Percentiles rank a stretch among this genome's conserved stretches.
Conservation (phyloP, 1,140 invertebrate species). For the Drosophila virilis region DNA sequence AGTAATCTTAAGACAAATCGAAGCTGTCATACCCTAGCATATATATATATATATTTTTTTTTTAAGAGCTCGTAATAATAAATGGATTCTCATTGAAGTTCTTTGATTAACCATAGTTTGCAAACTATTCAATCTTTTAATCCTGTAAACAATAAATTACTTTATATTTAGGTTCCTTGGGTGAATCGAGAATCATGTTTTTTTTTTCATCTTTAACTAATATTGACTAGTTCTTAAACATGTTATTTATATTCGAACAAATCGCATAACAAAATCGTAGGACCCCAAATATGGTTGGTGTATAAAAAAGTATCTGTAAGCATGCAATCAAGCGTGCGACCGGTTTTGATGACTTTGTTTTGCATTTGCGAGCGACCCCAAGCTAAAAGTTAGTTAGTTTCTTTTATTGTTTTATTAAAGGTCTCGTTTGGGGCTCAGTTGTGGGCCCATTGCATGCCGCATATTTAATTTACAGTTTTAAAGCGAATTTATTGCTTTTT, state of each 20-base stretch:
- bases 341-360: slow-evolving; percentile 67
- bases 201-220: too few species aligned
- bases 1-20: slow-evolving; percentile 3
- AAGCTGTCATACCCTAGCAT: slow-evolving; percentile 18
- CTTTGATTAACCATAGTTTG: too few species aligned
- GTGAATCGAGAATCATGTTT: too few species aligned
- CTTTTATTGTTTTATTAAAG: slow-evolving; percentile 62
- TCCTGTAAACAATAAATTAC: too few species aligned
- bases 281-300: neutral
- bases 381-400: slow-evolving; percentile 46
- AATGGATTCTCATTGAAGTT: too few species aligned
- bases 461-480: slow-evolving; percentile 45
- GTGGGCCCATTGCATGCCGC: slow-evolving; percentile 28
- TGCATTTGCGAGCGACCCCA: slow-evolving; percentile 27
- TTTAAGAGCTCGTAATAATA: too few species aligned
- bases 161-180: too few species aligned
- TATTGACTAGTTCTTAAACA: too few species aligned
- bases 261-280: neutral
- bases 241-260: neutral
- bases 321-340: slow-evolving; percentile 47
- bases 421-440: slow-evolving; percentile 1
- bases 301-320: slow-evolving; percentile 40
- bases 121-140: too few species aligned
- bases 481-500: slow-evolving; percentile 31
- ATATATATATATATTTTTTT: neutral